Base-by-base conservation (phyloP, 2,113 vertebrate species). In the Cyanistes caeruleus region DNA sequence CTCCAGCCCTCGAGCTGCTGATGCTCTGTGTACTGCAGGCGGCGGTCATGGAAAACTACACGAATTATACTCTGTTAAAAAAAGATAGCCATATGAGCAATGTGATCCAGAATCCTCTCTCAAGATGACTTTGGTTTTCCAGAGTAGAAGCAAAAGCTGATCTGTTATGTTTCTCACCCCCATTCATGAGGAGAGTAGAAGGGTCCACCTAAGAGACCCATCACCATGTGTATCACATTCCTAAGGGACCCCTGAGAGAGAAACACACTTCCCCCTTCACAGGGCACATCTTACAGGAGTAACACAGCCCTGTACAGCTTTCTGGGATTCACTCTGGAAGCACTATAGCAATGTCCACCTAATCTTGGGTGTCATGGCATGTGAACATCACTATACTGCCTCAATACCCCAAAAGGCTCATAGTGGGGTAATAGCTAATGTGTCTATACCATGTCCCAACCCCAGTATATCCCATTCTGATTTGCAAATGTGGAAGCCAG, bases 1-100 rank as follows among this genome's bases (percentile, higher is more conserved):
- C 98, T 98, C 99, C 99, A 99, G 68, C 99, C 98, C 93, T 99
- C 99, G 16, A 99, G 97, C 98, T 99, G 99, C 94, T 99, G 99
- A 90, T 99, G 99, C 94, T 99, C 99, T 4, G 98, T 98, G 72
- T 99, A 99, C 97, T 99, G 99, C 93, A 99, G 97, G 5, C 99
- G 98, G 10, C 99, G 98, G 87, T 99, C 99, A 4, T 99, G 99
- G 95, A 99, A 99, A 95, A 99, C 98, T 52, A 99, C 99, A 1
- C 99, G 98, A 82, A 99, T 98, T 70, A 98, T 99, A 93, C 99
- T 99, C 99, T 99, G 96, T 97, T 52, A 97, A 78, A 95, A 92
- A 76, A 95, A 89, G 90, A 85, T 39, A 56, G 33, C 10, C 77
- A 12, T 27, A 22, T 96, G 17, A 97, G 70, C 67, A 78, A 30